A percentile compares a stretch with the other conserved stretches of the same genome.
Conservation (phyloP, 1,140 invertebrate species). For the Doryteuthis pealeii region DNA sequence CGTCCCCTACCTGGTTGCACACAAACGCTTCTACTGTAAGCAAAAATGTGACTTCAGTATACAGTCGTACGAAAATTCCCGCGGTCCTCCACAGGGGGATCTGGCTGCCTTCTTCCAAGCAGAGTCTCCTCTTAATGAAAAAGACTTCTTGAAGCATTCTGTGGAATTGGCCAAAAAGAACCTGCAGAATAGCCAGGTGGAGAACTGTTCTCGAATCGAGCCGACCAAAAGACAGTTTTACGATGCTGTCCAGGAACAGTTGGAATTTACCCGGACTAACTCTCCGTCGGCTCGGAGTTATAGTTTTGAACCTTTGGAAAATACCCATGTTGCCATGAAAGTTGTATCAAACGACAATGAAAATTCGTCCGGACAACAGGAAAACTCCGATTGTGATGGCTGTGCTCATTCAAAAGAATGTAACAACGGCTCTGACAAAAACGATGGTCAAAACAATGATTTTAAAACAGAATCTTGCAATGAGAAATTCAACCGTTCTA, state of each 20-base stretch:
- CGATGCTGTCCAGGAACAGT: neutral
- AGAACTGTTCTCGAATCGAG: neutral
- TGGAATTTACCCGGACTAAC: neutral
- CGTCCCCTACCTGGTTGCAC: neutral
- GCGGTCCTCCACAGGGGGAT: neutral
- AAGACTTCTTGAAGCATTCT: neutral
- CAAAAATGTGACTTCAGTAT: neutral
- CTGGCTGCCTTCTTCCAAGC: neutral
- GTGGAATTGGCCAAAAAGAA: neutral
- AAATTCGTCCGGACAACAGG: neutral
- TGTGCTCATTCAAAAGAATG: neutral
- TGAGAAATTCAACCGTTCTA: neutral
- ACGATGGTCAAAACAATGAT: neutral
- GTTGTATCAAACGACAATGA: neutral
- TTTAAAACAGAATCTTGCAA: neutral
- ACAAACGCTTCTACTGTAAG: neutral
- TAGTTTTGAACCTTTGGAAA: conserved; percentile 1
- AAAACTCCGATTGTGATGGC: neutral
- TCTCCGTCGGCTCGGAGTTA: neutral
- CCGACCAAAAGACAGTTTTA: neutral
- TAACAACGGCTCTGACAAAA: neutral
- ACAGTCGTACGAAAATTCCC: neutral
- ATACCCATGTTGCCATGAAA: neutral
- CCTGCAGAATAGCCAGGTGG: neutral
- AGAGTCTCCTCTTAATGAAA: neutral